A percentile compares a stretch with the other conserved stretches of the same genome.
These are phyloP conservation scores for Apis dorsata DNA, from an alignment of 1,140 invertebrate genomes.

Conservation along the genomic window DNA sequence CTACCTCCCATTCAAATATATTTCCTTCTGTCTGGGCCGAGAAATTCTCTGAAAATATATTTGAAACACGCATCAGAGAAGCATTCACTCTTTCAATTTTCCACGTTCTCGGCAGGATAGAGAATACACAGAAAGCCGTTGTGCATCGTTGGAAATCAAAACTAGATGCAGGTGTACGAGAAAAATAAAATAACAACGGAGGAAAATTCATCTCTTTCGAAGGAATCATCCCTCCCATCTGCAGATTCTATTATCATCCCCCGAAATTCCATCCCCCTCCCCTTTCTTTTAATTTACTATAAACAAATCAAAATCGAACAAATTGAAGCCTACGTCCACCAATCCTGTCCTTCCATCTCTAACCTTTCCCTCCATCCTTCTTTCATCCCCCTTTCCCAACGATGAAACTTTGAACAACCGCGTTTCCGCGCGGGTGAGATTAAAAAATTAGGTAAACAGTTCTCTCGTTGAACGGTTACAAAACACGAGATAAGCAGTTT, in stretches of 20 bases:
- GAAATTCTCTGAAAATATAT: not conserved
- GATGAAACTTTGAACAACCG: not conserved
- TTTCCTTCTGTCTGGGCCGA: not conserved
- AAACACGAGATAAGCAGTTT: not conserved
- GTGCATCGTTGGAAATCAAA: not conserved
- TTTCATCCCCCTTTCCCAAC: not conserved
- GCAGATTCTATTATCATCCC: slow-evolving; percentile 47
- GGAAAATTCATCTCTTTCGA: slow-evolving; percentile 14
- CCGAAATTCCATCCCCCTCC: slow-evolving; percentile 40
- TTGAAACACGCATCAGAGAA: not conserved
- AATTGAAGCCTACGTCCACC: too few relatives aligned
- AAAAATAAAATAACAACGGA: not conserved
- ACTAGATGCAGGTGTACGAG: not conserved
- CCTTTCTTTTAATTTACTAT: slow-evolving; percentile 34
- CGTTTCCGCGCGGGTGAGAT: not conserved
- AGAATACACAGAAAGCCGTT: not conserved
- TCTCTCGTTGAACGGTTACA: not conserved
- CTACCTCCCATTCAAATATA: not conserved
- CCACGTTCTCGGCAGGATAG: not conserved
- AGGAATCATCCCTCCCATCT: slow-evolving; percentile 1
- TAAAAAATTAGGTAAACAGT: slow-evolving; percentile 5
- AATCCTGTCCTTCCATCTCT: too few relatives aligned
- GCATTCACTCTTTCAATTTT: not conserved
- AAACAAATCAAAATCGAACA: not conserved
- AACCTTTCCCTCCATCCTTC: too few relatives aligned